Evolutionary conservation across 2,113 vertebrate genomes (phyloP), one percentile per base, ranked within the genome.

Genomic region (Nestor notabilis): DNA sequence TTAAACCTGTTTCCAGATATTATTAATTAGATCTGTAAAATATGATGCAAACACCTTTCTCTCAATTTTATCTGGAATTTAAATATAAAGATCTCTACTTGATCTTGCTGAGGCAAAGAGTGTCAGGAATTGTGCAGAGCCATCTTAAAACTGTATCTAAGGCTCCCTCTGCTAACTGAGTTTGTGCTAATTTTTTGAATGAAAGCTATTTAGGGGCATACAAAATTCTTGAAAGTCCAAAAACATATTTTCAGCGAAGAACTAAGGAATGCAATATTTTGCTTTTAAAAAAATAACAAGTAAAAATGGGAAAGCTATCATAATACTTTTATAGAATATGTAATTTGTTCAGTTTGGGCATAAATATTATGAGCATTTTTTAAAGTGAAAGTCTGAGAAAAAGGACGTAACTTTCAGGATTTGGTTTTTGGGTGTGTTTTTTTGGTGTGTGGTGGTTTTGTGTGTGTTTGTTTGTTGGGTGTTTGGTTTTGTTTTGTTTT

Each of bases 1-100:
- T 68, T 72, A 64, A 91, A 68, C 89, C 58, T 91, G 66, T 82
- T 95, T 82, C 83, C 92, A 94, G 74, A 89, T 95, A 74, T 93
- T 89, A 94, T 96, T 96, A 91, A 97, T 96, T 96, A 96, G 50
- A 81, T 83, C 79, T 90, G 29, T n/a, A 91, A 91, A 96, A 90
- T 80, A 87, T 53, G 68, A 88, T 87, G 75, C 60, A 88, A 96
- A 89, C 21, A 12, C 8, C 4, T 89, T 10, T 87, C 10, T 79
- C 49, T 70, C 80, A 81, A 74, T 91, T 66, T 89, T 92, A 91
- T 43, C 61, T 63, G 41, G 35, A 71, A 87, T 90, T 94, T 95
- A 91, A 97, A 85, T 95, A 95, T 84, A 65, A 94, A 49, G 39
- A 76, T 46, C 66, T 65, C 68, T 85, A 53, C 21, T 86, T 95